Base-by-base conservation (phyloP, 2,797 vertebrate species). In the Clamator glandarius region DNA sequence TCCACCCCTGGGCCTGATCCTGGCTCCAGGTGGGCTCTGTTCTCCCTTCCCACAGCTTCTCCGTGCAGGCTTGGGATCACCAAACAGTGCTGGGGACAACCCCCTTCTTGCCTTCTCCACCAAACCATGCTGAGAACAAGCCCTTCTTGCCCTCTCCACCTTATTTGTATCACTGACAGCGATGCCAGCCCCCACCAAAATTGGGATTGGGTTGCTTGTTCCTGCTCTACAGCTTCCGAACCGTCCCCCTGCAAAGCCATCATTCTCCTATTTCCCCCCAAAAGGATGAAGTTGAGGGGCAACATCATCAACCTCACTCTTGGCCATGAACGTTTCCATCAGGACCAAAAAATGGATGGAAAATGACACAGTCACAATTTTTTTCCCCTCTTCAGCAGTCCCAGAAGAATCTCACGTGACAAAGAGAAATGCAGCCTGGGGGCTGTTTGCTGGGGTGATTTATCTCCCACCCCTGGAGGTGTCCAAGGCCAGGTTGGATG, bases 111-210 rank as follows among this genome's bases (percentile, higher is more conserved):
- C 29, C 31, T 25, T 62, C 17, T 36, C n/a, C 62, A 44, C 41
- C 42, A 25, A 12, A 46, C 15, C 8, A 6, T 2, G 0, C 2
- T 6, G 66, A 31, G 21, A 20, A 21, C 50, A 14, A 50, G 51
- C 41, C 41, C 1, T 0, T 7, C 18, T 13, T 12, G 41, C 29
- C 31, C 26, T 63, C 18, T 44, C n/a, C 50, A 1, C n/a, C 9
- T 25, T 1, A 1, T 13, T 6, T 5, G 57, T 17, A 16, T 2
- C 12, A 7, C 10, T 0, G 0, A 17, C n/a, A 26, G 23, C 0
- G 0, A 19, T 3, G 28, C 16, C 31, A 29, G 14, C 35, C 24
- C 51, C 25, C 12, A 4, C 1, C 3, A 11, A 13, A 8, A 15
- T 9, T 35, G 57, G 6, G 35, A 23, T 21, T 50, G 48, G 48